A percentile compares a stretch with the other conserved stretches of the same genome.
These are phyloP conservation scores for Orthochromis indermauri DNA, from an alignment of 2,113 vertebrate species.

Conservation along the genomic window DNA sequence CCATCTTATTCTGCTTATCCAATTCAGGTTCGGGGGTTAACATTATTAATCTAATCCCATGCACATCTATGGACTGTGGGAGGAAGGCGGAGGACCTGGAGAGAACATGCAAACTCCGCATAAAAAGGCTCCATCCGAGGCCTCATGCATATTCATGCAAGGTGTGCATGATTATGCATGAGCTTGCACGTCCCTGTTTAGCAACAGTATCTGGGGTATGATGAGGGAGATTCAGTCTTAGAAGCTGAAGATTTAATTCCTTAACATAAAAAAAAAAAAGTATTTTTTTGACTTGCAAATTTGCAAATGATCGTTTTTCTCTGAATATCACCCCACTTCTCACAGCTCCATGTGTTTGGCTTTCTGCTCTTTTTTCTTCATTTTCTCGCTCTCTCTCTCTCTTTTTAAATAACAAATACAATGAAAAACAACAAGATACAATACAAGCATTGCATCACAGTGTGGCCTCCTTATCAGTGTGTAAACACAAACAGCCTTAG, in stretches of 20 bases:
- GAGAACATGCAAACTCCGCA: background rate
- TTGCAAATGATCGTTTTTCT: background rate
- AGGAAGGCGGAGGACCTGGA: background rate
- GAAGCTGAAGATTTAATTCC: background rate
- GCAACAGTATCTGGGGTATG: background rate
- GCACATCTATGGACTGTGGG: background rate
- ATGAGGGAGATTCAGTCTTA: background rate
- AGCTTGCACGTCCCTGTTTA: background rate
- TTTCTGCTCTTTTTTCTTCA: background rate
- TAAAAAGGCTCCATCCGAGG: background rate
- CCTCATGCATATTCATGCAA: background rate
- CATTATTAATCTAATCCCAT: background rate
- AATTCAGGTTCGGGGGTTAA: background rate
- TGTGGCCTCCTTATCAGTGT: background rate
- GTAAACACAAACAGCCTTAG: background rate
- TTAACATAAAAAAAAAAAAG: background rate
- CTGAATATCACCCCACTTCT: background rate
- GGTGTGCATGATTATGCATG: background rate
- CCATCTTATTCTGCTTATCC: background rate
- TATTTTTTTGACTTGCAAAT: background rate
- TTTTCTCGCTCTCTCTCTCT: background rate
- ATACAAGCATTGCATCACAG: background rate
- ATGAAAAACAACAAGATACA: background rate
- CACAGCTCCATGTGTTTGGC: background rate
- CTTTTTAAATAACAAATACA: background rate